Percentiles rank a stretch among this genome's conserved stretches.
phyloP scores from a whole-genome alignment of 2,797 vertebrate genomes.

The Hafferia zeledoni region DNA sequence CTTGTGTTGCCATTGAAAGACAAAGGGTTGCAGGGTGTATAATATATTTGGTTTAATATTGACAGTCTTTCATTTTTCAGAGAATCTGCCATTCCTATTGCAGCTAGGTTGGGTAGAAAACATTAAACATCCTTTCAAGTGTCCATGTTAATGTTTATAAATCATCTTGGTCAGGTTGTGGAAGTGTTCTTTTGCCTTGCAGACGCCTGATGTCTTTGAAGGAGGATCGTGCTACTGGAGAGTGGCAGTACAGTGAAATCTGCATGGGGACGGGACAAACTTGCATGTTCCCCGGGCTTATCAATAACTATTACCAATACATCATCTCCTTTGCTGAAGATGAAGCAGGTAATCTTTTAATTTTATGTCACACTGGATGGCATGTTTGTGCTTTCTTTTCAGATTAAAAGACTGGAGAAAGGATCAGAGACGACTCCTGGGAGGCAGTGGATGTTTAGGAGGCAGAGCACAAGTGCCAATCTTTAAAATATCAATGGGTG shows the following conservation, averaged over 20 bases:
- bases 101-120: background rate
- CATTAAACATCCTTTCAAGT: background rate
- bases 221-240: conserved; percentile 79
- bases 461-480: fast-evolving
- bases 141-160: background rate
- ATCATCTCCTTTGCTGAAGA: conserved; percentile 97
- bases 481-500: background rate
- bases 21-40: background rate
- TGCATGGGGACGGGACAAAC: conserved; percentile 93
- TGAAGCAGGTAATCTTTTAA: conserved; percentile 85
- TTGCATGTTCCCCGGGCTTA: conserved; percentile 90
- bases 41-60: background rate
- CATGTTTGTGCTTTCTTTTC: background rate
- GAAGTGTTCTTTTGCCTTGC: conserved; percentile 5
- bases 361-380: background rate
- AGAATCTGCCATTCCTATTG: background rate
- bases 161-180: background rate
- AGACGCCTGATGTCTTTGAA: conserved; percentile 93
- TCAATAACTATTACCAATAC: conserved; percentile 93
- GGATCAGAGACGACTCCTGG: background rate
- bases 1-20: background rate
- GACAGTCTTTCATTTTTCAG: background rate
- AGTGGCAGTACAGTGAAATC: conserved; percentile 90
- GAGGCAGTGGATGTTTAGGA: fast-evolving
- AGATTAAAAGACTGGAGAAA: background rate